phyloP scores from a whole-genome alignment of 2,888 invertebrate genomes.

The Ellobium chinense region DNA sequence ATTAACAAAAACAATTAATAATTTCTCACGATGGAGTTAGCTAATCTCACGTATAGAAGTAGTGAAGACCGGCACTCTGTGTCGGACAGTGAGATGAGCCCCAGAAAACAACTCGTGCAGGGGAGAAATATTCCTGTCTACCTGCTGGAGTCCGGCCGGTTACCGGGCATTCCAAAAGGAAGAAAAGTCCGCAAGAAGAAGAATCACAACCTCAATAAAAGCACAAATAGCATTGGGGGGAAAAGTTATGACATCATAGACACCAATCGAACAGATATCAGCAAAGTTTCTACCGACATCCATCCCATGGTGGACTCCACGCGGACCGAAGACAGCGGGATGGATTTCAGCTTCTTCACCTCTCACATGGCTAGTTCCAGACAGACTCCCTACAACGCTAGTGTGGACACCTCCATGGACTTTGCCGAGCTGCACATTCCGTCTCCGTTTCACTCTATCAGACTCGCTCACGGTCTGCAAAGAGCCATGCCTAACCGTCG shows the following conservation, averaged over 20 bases:
- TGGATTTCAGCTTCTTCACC: not conserved
- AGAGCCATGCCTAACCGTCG: not conserved
- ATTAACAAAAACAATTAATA: no score
- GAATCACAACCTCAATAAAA: not conserved
- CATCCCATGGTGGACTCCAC: not conserved
- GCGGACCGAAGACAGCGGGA: not conserved
- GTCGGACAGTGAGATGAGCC: constrained; percentile 10
- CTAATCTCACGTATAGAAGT: not conserved
- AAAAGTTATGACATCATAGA: constrained; percentile 19
- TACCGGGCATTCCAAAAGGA: constrained; percentile 31
- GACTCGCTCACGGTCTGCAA: not conserved
- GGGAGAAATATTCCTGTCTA: constrained; percentile 16
- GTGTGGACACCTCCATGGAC: not conserved
- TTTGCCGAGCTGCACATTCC: not conserved
- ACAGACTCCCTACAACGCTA: not conserved
- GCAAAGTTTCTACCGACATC: constrained; percentile 3
- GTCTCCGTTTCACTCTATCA: not conserved
- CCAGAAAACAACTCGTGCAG: not conserved
- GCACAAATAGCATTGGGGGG: not conserved
- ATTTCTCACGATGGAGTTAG: constrained; percentile 14
- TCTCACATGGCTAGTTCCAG: not conserved
- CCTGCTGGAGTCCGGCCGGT: constrained; percentile 5
- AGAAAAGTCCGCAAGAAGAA: constrained; percentile 13
- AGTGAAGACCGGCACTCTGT: not conserved
- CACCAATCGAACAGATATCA: constrained; percentile 23